These are phyloP conservation scores for Blastobasis adustella DNA, from an alignment of 2,888 invertebrate genomes.

Conservation along the genomic window DNA sequence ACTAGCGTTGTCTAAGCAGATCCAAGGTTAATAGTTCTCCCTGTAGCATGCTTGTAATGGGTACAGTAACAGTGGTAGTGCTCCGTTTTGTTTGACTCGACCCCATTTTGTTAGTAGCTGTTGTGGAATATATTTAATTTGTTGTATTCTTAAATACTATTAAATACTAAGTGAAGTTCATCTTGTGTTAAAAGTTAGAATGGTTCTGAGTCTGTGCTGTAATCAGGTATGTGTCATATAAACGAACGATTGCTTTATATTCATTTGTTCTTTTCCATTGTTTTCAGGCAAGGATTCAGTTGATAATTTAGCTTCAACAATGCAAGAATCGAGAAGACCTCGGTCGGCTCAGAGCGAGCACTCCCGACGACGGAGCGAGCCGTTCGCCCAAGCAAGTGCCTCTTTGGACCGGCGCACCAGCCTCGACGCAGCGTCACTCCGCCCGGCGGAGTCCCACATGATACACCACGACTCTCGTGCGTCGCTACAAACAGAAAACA, in stretches of 20 bases:
- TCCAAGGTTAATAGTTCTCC: no score
- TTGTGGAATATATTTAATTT: no score
- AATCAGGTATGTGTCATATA: conserved; percentile 7
- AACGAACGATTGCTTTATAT: conserved; percentile 2
- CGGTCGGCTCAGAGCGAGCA: conserved; percentile 61
- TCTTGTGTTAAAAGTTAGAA: conserved; percentile 15
- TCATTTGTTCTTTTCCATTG: conserved; percentile 20
- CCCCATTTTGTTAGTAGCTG: no score
- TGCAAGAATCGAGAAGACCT: conserved; percentile 57
- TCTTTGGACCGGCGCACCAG: conserved; percentile 75
- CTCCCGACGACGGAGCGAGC: conserved; percentile 61
- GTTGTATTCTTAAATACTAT: no score
- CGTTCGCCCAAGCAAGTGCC: conserved; percentile 47
- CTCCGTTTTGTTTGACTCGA: background rate
- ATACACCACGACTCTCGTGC: conserved; percentile 56
- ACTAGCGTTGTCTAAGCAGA: no score
- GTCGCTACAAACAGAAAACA: conserved; percentile 64
- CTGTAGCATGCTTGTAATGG: no score
- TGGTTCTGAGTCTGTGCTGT: conserved; percentile 48
- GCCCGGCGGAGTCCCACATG: conserved; percentile 46
- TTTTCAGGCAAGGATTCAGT: conserved; percentile 71
- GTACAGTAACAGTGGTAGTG: no score
- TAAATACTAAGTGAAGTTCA: no score
- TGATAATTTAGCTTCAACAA: conserved; percentile 59
- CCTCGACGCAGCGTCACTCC: conserved; percentile 69